These are phyloP conservation scores for Corythaeola cristata DNA, from an alignment of 2,113 vertebrate genomes.

Conservation along the genomic window DNA sequence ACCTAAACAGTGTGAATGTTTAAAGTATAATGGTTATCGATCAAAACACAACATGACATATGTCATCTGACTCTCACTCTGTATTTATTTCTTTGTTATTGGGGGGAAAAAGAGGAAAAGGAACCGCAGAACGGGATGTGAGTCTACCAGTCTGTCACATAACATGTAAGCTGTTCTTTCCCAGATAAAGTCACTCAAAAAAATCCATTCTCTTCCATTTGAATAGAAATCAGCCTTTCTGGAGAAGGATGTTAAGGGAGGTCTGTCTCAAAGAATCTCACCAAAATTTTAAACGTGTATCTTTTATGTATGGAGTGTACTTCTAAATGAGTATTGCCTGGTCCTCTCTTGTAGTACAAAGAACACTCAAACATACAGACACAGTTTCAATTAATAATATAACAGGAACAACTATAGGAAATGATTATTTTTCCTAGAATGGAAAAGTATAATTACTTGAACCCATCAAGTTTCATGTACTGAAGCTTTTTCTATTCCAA, in stretches of 20 bases:
- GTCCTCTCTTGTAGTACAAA: not conserved
- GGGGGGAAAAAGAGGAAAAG: not conserved
- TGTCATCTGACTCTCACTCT: accelerated
- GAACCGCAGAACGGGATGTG: not conserved
- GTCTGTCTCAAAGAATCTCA: not conserved
- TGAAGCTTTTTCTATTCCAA: not conserved
- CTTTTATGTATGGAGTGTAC: not conserved
- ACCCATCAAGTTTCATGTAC: not conserved
- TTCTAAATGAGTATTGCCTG: not conserved
- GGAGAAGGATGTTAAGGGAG: not conserved
- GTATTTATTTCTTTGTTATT: not conserved
- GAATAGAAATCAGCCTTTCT: not conserved
- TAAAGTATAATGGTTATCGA: not conserved
- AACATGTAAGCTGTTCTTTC: not conserved
- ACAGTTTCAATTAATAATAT: not conserved
- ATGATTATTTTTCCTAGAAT: not conserved
- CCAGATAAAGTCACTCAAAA: not conserved
- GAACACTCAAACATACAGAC: not conserved
- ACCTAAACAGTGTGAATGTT: not conserved
- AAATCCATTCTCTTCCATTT: not conserved
- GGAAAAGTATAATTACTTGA: not conserved
- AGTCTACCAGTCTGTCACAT: not conserved
- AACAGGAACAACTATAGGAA: not conserved
- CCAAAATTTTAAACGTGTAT: not conserved
- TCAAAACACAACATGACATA: not conserved